Base-by-base conservation (phyloP, 2,797 vertebrate species). In the Acanthornis magna region DNA sequence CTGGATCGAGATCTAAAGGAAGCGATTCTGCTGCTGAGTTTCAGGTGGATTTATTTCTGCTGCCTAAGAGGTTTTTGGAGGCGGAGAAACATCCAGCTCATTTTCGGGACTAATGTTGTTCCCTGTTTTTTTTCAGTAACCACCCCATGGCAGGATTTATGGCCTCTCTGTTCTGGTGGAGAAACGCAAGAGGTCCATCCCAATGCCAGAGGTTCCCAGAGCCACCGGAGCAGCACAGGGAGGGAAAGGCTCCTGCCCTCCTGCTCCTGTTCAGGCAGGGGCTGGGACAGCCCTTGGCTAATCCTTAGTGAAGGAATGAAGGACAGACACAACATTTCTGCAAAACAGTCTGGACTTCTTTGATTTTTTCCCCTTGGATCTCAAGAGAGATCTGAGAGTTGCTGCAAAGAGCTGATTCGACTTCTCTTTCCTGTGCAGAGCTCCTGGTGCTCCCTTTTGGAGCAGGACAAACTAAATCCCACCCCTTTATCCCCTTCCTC, bases 1-100 rank as follows among this genome's bases (percentile, higher is more conserved):
- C 61, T 19, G 54, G 47, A 60, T 54, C 30, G 21, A 16, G 25
- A 32, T 6, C 34, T 17, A 45, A 48, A 65, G 51, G 10, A 42
- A 72, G 8, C 16, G 6, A 47, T 10, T 34, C 13, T 7, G 30
- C 42, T 61, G 47, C 36, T 32, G 36, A n/a, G 26, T 51, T 85
- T 77, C 65, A 70, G 22, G 62, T 89, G 75, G 92, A 61, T 95
- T 76, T 21, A 83, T 93, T 94, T 88, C 92, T 25, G 1, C 88
- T 86, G 58, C 36, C 87, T 91, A 71, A 27, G 71, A 83, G 45
- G 13, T 71, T 93, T 94, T 58, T 27, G 15, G 43, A 80, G 63
- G 53, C 51, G 66, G 47, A 51, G 84, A 45, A 93, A 65, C 2
- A 23, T n/a, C 21, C 55, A 58, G 73, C 61, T 92, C 63, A 32